These are phyloP conservation scores for Drosophila mettleri DNA, from an alignment of 2,888 invertebrate genomes.

Conservation along the genomic window DNA sequence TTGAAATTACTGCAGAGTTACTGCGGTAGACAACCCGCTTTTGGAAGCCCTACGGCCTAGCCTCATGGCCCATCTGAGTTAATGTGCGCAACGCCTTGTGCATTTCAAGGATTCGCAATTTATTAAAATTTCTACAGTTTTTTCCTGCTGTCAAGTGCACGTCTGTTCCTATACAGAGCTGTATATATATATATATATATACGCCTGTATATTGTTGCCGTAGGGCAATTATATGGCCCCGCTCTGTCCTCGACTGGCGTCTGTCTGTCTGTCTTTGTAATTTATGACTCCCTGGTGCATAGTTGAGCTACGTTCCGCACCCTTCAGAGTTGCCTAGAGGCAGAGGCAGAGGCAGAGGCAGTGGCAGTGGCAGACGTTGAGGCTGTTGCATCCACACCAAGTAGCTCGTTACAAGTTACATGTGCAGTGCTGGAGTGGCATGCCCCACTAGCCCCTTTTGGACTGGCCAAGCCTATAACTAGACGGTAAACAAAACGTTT, in stretches of 20 bases:
- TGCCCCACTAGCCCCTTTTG: background rate
- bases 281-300: constrained; percentile 62
- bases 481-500: constrained; percentile 71
- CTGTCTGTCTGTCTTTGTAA: constrained; percentile 21
- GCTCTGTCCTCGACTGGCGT: background rate
- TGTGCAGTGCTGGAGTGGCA: constrained; percentile 22
- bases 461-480: constrained; percentile 41
- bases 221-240: constrained; percentile 46
- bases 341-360: background rate
- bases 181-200: background rate
- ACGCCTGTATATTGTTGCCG: constrained; percentile 25
- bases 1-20: background rate
- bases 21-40: background rate
- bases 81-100: constrained; percentile 13
- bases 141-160: constrained; percentile 36
- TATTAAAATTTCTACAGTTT: constrained; percentile 27
- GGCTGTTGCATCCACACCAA: constrained; percentile 43
- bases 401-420: constrained; percentile 33
- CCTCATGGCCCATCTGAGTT: background rate
- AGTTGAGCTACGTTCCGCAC: constrained; percentile 43
- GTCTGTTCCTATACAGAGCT: constrained; percentile 18
- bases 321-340: constrained; percentile 14
- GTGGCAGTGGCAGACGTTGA: constrained; percentile 4
- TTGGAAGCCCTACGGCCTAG: background rate
- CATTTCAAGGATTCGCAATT: constrained; percentile 21